Evolutionary conservation across 2,797 vertebrate species (phyloP).

Genomic region (Arctocebus calabarensis): DNA sequence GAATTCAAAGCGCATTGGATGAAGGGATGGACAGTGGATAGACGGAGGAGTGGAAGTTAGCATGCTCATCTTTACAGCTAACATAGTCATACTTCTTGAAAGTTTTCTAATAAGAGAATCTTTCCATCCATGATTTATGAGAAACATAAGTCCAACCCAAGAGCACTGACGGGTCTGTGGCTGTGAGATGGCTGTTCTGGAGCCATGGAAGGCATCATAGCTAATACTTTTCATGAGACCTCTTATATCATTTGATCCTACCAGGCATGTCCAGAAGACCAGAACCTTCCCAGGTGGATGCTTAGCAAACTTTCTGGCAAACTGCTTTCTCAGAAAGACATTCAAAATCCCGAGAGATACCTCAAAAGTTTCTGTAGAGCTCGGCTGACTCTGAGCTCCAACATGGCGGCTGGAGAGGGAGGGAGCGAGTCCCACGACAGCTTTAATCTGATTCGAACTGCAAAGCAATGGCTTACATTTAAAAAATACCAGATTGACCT

Average conservation of each 20-base stretch:
- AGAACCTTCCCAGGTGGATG: background rate
- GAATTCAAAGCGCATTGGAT: background rate
- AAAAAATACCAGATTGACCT: slow-evolving; percentile 52
- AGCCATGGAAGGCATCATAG: background rate
- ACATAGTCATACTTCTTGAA: background rate
- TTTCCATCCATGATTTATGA: background rate
- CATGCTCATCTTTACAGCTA: background rate
- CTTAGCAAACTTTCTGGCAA: background rate
- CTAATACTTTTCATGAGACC: background rate
- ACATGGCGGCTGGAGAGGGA: slow-evolving; percentile 26
- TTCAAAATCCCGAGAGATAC: background rate
- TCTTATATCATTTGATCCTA: background rate
- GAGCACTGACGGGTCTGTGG: background rate
- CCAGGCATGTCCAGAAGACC: background rate
- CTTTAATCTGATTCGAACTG: slow-evolving; percentile 71
- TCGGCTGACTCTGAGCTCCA: slow-evolving; percentile 8
- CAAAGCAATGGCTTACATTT: slow-evolving; percentile 62
- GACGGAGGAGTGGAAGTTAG: background rate
- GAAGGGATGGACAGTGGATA: background rate
- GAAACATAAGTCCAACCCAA: background rate
- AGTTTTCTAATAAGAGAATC: slow-evolving; percentile 29
- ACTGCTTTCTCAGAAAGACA: background rate
- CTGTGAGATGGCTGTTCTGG: background rate
- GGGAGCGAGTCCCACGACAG: slow-evolving; percentile 4
- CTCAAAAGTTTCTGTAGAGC: background rate